Evolutionary conservation across 2,797 vertebrate species (phyloP).

Genomic region (Syngnathus rostellatus): DNA sequence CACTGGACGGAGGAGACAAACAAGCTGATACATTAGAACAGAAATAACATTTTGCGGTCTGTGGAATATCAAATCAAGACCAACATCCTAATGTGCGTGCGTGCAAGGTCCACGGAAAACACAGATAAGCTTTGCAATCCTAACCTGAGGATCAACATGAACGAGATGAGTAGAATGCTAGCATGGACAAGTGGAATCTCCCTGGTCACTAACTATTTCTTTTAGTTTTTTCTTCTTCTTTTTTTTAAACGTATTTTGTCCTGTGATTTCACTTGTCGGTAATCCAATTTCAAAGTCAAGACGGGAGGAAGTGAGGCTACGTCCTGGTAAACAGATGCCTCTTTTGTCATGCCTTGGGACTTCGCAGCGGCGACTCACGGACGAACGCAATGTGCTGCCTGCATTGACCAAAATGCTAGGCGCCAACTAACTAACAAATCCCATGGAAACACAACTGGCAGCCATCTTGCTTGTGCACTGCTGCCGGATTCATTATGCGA

Average conservation of each 20-base stretch:
- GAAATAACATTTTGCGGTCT: slow-evolving; percentile 9
- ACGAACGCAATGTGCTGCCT: slow-evolving; percentile 7
- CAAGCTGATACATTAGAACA: neutral
- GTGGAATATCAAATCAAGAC: slow-evolving; percentile 42
- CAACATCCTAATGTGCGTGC: slow-evolving; percentile 11
- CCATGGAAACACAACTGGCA: neutral
- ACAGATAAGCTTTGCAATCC: slow-evolving; percentile 23
- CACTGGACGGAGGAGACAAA: slow-evolving; percentile 29
- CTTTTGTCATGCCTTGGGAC: slow-evolving; percentile 21
- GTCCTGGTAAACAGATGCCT: slow-evolving; percentile 40
- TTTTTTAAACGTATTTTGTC: slow-evolving; percentile 26
- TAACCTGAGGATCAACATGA: slow-evolving; percentile 38
- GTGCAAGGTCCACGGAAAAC: neutral
- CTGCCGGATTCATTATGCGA: slow-evolving; percentile 30
- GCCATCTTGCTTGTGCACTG: slow-evolving; percentile 2
- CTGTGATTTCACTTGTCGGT: slow-evolving; percentile 65
- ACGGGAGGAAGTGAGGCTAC: slow-evolving; percentile 28
- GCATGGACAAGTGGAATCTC: slow-evolving; percentile 22
- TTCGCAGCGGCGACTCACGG: slow-evolving; percentile 10
- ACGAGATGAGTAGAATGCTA: slow-evolving; percentile 20
- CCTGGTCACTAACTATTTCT: neutral
- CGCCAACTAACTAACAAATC: too few relatives aligned
- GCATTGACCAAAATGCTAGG: neutral
- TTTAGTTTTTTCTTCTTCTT: neutral
- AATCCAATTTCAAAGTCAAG: slow-evolving; percentile 50